Percentiles rank a stretch among this genome's conserved stretches.
These are phyloP conservation scores for Tetranychus cinnabarinus DNA, from an alignment of 1,140 invertebrate genomes.

Conservation along the genomic window DNA sequence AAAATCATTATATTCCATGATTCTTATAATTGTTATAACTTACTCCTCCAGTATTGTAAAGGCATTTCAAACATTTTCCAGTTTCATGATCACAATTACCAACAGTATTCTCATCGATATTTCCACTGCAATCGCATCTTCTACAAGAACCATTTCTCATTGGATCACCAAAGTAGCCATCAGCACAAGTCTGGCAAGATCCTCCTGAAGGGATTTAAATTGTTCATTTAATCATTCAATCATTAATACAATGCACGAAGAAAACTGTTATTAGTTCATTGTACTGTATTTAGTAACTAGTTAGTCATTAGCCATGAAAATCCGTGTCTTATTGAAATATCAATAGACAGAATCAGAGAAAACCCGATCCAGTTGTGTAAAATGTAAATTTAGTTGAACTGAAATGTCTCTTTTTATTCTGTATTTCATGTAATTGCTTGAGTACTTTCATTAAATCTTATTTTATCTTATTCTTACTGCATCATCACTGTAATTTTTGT, in stretches of 20 bases:
- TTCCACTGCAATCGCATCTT: constrained; percentile 76
- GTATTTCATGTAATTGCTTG: no score
- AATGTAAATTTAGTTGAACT: background rate
- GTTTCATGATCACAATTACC: constrained; percentile 71
- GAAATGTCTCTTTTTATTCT: background rate
- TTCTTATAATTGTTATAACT: constrained; percentile 10
- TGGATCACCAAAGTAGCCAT: constrained; percentile 52
- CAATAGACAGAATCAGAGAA: no score
- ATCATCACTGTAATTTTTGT: no score
- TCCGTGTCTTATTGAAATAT: no score
- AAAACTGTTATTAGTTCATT: no score
- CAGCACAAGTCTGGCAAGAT: constrained; percentile 54
- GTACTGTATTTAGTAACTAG: no score
- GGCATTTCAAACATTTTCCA: constrained; percentile 88
- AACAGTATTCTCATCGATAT: constrained; percentile 41
- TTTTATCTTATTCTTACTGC: no score
- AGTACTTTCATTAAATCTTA: no score
- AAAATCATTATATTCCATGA: no score
- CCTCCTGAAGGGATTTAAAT: constrained; percentile 7
- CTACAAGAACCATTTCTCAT: constrained; percentile 41
- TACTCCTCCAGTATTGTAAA: constrained; percentile 74
- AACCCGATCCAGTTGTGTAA: background rate
- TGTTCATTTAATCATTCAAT: no score
- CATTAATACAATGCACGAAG: no score
- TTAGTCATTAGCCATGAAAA: no score